Conservation (phyloP, 2,797 vertebrate genomes). For the Tokudaia muenninki region DNA sequence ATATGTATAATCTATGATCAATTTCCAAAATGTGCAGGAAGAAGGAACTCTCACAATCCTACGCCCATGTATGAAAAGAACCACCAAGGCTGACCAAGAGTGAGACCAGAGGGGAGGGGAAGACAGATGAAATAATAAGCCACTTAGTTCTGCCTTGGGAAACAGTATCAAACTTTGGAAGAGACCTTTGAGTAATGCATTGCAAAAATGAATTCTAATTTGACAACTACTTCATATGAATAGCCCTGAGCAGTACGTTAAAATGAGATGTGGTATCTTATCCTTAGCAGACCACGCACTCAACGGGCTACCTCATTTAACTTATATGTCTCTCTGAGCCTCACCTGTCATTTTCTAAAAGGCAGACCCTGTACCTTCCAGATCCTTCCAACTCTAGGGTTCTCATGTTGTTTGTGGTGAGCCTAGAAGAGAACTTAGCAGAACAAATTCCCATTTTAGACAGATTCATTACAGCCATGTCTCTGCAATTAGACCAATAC, state of each 20-base stretch:
- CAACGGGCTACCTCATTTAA: neutral
- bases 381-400: neutral
- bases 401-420: constrained; percentile 28
- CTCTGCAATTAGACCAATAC: neutral
- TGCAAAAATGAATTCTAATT: constrained; percentile 21
- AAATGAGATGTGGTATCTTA: neutral
- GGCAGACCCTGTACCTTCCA: neutral
- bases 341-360: constrained; percentile 50
- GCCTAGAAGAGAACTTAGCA: neutral
- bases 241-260: neutral
- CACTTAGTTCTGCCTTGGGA: neutral
- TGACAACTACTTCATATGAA: neutral
- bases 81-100: neutral
- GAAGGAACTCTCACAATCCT: constrained; percentile 22
- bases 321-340: neutral
- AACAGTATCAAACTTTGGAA: constrained; percentile 21
- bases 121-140: constrained; percentile 17
- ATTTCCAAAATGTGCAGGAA: constrained; percentile 2
- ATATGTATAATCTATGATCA: neutral
- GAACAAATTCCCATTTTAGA: constrained; percentile 4
- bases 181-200: neutral
- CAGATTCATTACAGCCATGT: neutral
- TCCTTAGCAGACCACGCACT: neutral
- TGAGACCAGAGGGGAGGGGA: no score
- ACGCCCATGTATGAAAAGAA: neutral